These are phyloP conservation scores for Pachycephala philippinensis DNA, from an alignment of 2,113 vertebrate species.

Conservation along the genomic window DNA sequence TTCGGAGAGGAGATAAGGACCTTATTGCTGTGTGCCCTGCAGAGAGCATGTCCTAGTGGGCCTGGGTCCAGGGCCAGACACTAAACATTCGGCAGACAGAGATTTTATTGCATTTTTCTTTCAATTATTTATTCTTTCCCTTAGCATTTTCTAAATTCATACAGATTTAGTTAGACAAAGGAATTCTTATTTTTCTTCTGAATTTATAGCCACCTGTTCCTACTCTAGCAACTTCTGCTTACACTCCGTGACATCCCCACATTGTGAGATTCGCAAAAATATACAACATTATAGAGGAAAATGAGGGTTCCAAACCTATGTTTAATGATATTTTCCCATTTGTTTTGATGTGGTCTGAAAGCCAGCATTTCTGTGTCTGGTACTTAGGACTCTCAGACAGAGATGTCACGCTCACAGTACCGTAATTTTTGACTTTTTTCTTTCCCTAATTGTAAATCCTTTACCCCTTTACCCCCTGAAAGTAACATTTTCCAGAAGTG, in stretches of 20 bases:
- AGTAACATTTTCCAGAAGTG: conserved; percentile 42
- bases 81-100: not conserved
- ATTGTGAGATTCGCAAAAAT: not conserved
- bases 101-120: not conserved
- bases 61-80: not conserved
- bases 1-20: not conserved
- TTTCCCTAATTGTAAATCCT: not conserved
- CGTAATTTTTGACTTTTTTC: not conserved
- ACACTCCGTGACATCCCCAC: not conserved
- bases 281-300: not conserved
- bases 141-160: not conserved
- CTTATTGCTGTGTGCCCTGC: not conserved
- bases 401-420: not conserved
- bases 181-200: not conserved
- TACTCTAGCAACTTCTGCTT: not conserved
- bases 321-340: not conserved
- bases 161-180: not conserved
- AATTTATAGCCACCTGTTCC: not conserved
- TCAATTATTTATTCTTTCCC: not conserved
- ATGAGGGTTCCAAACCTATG: not conserved
- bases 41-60: not conserved
- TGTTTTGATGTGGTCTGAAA: not conserved
- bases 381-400: not conserved
- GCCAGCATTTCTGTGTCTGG: not conserved
- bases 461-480: conserved; percentile 15